Evolutionary conservation across 2,888 invertebrate genomes (phyloP).

Genomic region (Microctonus brassicae): DNA sequence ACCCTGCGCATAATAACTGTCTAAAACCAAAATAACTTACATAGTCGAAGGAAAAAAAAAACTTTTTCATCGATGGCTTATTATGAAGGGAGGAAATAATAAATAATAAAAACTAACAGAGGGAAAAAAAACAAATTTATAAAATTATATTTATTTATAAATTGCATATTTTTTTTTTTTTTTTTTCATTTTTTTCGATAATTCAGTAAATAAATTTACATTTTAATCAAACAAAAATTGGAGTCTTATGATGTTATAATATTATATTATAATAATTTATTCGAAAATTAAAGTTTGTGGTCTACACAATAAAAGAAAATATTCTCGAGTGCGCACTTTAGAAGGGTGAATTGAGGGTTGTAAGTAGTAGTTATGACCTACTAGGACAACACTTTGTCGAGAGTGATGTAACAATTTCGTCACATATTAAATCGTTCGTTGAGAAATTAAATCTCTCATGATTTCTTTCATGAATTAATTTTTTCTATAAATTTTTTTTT

Average conservation of each 20-base stretch:
- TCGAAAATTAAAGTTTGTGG: too few species aligned
- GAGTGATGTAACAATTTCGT: slow-evolving; percentile 62
- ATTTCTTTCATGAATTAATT: slow-evolving; percentile 61
- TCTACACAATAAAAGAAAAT: too few species aligned
- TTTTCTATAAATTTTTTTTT: not conserved
- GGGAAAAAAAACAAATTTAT: too few species aligned
- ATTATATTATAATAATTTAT: too few species aligned
- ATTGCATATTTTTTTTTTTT: too few species aligned
- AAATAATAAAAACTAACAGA: too few species aligned
- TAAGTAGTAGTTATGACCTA: slow-evolving; percentile 67
- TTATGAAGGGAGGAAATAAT: not conserved
- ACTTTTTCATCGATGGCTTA: too few species aligned
- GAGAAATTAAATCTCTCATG: slow-evolving; percentile 61
- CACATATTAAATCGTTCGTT: slow-evolving; percentile 62
- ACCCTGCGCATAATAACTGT: not conserved
- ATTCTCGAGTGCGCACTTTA: not conserved
- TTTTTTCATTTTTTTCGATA: too few species aligned
- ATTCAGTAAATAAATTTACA: too few species aligned
- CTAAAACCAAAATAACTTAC: not conserved
- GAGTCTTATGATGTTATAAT: too few species aligned
- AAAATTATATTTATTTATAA: too few species aligned
- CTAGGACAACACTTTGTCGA: slow-evolving; percentile 36
- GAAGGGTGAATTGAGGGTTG: slow-evolving; percentile 45
- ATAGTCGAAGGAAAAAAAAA: not conserved
- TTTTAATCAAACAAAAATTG: too few species aligned